phyloP scores from a whole-genome alignment of 2,113 vertebrate genomes.

The Chiloscyllium plagiosum region DNA sequence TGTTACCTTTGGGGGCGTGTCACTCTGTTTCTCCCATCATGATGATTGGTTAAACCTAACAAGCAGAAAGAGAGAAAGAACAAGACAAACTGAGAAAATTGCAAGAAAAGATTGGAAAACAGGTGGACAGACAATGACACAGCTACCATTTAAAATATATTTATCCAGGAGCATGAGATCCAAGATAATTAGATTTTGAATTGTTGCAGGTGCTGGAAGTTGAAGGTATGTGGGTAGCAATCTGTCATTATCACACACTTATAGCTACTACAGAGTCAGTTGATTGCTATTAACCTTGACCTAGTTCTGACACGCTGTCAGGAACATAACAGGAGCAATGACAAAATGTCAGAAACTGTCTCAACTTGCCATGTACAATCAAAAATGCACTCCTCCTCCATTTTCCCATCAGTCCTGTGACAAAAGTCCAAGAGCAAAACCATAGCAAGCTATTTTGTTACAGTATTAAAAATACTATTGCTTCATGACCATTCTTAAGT shows the following conservation, averaged over 20 bases:
- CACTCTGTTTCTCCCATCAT: background rate
- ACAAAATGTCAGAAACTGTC: background rate
- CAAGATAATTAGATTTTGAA: background rate
- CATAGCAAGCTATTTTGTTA: background rate
- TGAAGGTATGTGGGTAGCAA: conserved; percentile 14
- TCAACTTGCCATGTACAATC: background rate
- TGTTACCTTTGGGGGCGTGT: background rate
- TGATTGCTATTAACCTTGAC: background rate
- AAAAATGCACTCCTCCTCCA: background rate
- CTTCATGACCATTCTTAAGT: background rate
- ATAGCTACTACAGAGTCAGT: conserved; percentile 15
- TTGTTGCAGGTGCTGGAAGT: background rate
- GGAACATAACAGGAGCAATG: background rate
- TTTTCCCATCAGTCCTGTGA: background rate
- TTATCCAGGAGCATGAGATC: background rate
- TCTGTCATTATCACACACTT: background rate
- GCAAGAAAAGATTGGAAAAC: background rate
- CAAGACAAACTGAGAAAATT: background rate
- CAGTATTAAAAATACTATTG: background rate
- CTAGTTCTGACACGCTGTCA: background rate
- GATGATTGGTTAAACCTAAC: background rate
- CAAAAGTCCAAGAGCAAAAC: background rate
- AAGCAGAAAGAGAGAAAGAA: background rate
- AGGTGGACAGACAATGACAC: background rate
- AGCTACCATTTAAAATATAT: background rate